Evolutionary conservation across 2,888 invertebrate genomes (phyloP), one percentile per base, ranked within the genome.

Genomic region (Myathropa florea): DNA sequence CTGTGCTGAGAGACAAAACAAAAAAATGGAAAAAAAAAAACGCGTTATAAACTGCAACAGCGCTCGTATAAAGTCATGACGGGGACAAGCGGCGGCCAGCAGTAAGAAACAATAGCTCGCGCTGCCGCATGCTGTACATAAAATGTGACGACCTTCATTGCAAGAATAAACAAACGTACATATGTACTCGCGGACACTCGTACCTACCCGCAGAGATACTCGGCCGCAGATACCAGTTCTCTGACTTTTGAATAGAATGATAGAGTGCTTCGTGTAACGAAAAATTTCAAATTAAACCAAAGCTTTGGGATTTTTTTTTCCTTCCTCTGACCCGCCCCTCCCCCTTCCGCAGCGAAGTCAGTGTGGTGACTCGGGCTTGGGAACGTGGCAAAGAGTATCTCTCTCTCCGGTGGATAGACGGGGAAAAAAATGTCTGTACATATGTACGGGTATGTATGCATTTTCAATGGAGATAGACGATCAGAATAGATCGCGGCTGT

Each of bases 231-330:
- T 82, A 86, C 82, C 75, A 82, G 86, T 82, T 86, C 75, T 86
- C 86, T 82, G 86, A 86, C 86, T 86, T 86, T 86, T 86, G 86
- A 86, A 86, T 83, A 86, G 86, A 86, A 86, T 86, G 86, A 86
- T 86, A 86, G 86, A 86, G 86, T 86, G 86, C 83, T 86, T 79
- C 83, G 86, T 78, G 86, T 82, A 79, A 83, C 83, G 78, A 86
- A 75, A 80, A 80, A 79, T 30, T 75, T 71, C 78, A 61, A 75
- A 86, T 78, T 78, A 33, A 86, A 78, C 73, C 78, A 78, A 75
- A 86, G 83, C 79, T 83, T 86, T 86, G 78, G 72, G 67, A 36
- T 23, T 59, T 75, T 77, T 77, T 77, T 76, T 68, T 65, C 73
- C 57, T 1, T 7, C 1, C 46, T 46, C 1, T 18, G 6, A n/a